Conservation (phyloP, 2,113 vertebrate genomes). For the Protobothrops flavoviridis region DNA sequence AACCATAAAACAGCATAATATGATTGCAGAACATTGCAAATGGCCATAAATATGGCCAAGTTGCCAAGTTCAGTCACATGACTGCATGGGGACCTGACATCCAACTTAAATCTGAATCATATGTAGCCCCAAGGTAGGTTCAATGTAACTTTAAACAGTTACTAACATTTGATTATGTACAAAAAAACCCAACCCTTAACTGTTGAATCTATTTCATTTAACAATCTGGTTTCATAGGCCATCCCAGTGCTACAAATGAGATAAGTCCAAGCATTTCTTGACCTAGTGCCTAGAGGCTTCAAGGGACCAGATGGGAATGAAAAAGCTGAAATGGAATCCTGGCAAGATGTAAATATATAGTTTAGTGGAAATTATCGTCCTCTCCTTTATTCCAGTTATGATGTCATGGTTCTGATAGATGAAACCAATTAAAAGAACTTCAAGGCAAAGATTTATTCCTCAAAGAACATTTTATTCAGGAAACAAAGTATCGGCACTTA, state of each 20-base stretch:
- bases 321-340: neutral
- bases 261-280: neutral
- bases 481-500: too few species aligned
- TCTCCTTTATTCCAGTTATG: neutral
- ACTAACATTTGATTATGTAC: neutral
- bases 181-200: neutral
- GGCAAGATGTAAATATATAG: neutral
- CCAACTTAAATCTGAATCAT: neutral
- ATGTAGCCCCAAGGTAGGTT: neutral
- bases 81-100: neutral
- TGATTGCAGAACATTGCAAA: neutral
- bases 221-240: neutral
- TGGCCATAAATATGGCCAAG: neutral
- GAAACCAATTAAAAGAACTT: too few species aligned
- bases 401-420: too few species aligned
- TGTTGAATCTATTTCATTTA: neutral
- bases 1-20: neutral
- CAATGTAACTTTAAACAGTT: neutral
- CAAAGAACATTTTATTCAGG: too few species aligned
- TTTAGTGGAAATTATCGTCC: neutral
- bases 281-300: neutral
- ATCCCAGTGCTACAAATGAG: neutral
- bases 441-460: too few species aligned
- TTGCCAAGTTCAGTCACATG: neutral
- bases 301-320: neutral